These are phyloP conservation scores for Melanotaenia parkinsoni DNA, from an alignment of 2,797 vertebrate species.

Conservation along the genomic window DNA sequence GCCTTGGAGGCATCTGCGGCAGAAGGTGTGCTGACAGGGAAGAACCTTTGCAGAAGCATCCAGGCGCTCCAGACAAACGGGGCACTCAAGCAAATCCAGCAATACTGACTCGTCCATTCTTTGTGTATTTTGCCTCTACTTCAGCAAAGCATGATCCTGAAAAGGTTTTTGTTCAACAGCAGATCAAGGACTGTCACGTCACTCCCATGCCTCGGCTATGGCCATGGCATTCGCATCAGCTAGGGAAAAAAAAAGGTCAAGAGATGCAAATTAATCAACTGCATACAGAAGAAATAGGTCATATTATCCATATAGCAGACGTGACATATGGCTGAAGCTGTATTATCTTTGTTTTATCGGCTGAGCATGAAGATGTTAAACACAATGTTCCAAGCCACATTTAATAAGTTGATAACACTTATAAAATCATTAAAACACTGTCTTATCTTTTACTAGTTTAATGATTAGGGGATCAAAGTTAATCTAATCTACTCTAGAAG, in stretches of 20 bases:
- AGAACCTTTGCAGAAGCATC: slow-evolving; percentile 96
- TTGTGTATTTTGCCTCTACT: slow-evolving; percentile 59
- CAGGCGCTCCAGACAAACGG: slow-evolving; percentile 96
- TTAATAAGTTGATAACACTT: slow-evolving; percentile 2
- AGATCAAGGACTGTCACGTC: slow-evolving; percentile 85
- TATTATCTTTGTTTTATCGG: neutral
- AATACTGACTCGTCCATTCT: slow-evolving; percentile 97
- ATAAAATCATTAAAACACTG: neutral
- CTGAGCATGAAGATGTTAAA: neutral
- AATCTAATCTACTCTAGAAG: slow-evolving; percentile 42
- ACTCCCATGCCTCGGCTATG: slow-evolving; percentile 92
- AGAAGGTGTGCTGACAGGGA: slow-evolving; percentile 98
- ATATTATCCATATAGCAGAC: slow-evolving; percentile 22
- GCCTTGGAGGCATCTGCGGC: slow-evolving; percentile 94
- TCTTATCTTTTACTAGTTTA: slow-evolving; percentile 14
- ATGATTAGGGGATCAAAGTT: slow-evolving; percentile 6
- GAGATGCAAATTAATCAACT: slow-evolving; percentile 43
- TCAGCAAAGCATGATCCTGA: slow-evolving; percentile 66
- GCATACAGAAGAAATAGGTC: slow-evolving; percentile 44
- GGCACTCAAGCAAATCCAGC: slow-evolving; percentile 97
- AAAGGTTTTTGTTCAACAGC: slow-evolving; percentile 59
- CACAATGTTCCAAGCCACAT: neutral
- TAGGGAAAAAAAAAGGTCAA: slow-evolving; percentile 37
- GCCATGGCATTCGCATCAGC: slow-evolving; percentile 75
- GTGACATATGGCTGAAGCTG: slow-evolving; percentile 25